A percentile compares a stretch with the other conserved stretches of the same genome.
Evolutionary conservation across 2,888 invertebrate species (phyloP).

Genomic region (Poecilus cupreus): DNA sequence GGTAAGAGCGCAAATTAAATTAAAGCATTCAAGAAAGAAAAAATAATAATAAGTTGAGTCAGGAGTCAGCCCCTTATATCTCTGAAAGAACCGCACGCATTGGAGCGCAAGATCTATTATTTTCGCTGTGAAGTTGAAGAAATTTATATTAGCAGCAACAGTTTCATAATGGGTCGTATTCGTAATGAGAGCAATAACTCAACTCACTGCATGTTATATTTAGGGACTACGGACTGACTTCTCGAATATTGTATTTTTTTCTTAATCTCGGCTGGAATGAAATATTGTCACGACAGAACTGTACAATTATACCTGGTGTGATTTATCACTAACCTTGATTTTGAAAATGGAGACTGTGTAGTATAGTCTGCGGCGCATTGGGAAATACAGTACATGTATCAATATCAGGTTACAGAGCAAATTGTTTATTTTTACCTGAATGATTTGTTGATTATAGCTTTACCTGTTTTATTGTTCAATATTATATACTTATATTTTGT

Average conservation of each 20-base stretch:
- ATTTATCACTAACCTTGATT: conserved; percentile 35
- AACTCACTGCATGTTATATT: conserved; percentile 37
- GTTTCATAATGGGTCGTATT: conserved; percentile 20
- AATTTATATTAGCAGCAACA: conserved; percentile 40
- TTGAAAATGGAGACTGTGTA: not conserved
- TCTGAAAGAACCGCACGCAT: not conserved
- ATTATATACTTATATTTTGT: too few species aligned
- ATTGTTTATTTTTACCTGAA: too few species aligned
- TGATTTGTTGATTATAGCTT: too few species aligned
- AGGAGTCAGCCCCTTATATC: not conserved
- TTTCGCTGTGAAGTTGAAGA: conserved; percentile 16
- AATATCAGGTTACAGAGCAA: too few species aligned
- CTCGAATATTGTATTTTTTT: conserved; percentile 22
- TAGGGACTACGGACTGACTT: not conserved
- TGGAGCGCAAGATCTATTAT: conserved; percentile 8
- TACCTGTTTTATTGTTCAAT: too few species aligned
- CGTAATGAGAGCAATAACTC: conserved; percentile 36
- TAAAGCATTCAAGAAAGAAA: too few species aligned
- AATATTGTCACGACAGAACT: conserved; percentile 32
- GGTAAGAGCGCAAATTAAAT: too few species aligned
- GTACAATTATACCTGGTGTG: conserved; percentile 17
- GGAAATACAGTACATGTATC: too few species aligned
- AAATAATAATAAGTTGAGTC: too few species aligned
- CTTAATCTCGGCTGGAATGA: conserved; percentile 20
- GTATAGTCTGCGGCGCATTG: not conserved